Evolutionary conservation across 2,888 invertebrate genomes (phyloP).

Genomic region (Drosophila koepferae): DNA sequence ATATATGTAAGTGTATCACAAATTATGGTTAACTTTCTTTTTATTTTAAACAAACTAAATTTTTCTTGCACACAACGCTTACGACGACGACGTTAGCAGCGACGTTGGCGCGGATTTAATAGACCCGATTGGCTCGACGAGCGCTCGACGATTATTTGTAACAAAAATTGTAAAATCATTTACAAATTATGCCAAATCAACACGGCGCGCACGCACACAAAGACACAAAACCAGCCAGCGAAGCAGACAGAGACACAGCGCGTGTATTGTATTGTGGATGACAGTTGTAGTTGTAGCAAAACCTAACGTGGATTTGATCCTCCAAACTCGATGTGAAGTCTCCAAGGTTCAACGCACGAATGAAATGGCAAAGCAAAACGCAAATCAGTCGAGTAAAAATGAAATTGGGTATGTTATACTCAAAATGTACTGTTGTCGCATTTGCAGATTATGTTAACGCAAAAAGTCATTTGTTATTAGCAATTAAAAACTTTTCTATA

Average conservation of each 20-base stretch:
- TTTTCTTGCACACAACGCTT: constrained; percentile 61
- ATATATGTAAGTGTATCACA: constrained; percentile 68
- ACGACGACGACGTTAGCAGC: constrained; percentile 50
- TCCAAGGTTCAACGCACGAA: constrained; percentile 80
- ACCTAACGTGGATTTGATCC: constrained; percentile 84
- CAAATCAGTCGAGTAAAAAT: constrained; percentile 63
- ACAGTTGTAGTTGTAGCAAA: constrained; percentile 70
- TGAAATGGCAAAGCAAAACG: constrained; percentile 54
- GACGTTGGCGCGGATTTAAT: constrained; percentile 51
- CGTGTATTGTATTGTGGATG: constrained; percentile 60
- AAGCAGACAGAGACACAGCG: constrained; percentile 63
- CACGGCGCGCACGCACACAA: constrained; percentile 57
- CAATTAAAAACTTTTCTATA: constrained; percentile 1
- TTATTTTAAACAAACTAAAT: constrained; percentile 50
- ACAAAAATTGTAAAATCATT: constrained; percentile 48
- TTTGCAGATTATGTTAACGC: constrained; percentile 38
- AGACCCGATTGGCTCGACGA: constrained; percentile 53
- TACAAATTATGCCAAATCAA: constrained; percentile 61
- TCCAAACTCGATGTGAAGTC: constrained; percentile 84
- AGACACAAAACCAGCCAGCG: constrained; percentile 56
- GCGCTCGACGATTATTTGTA: constrained; percentile 45
- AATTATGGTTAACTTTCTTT: constrained; percentile 66
- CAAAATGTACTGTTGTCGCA: constrained; percentile 49
- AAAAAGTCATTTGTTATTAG: constrained; percentile 23
- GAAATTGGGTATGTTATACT: constrained; percentile 52